Conservation (phyloP, 2,797 vertebrate genomes). For the Gymnoscopelus braueri region DNA sequence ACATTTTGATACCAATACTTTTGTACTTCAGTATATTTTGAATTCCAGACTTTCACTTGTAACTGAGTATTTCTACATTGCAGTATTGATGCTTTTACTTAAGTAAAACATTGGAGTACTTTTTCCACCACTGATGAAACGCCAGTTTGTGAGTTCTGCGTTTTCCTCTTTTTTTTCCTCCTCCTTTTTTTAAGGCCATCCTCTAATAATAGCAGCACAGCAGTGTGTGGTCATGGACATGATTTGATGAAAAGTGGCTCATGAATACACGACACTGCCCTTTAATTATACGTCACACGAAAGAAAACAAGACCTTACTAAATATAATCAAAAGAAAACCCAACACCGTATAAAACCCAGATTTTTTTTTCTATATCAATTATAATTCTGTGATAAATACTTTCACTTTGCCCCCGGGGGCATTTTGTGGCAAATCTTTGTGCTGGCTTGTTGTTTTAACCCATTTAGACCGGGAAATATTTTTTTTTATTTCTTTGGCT, state of each 20-base stretch:
- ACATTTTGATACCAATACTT: too few species aligned
- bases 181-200: constrained; percentile 45
- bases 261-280: constrained; percentile 44
- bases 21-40: too few species aligned
- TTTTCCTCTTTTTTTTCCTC: not conserved
- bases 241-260: constrained; percentile 35
- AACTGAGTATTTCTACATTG: not conserved
- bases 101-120: too few species aligned
- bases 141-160: constrained; percentile 14
- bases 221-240: constrained; percentile 38
- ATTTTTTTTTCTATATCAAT: constrained; percentile 31
- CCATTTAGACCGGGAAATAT: too few species aligned
- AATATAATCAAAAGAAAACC: constrained; percentile 6
- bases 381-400: constrained; percentile 24
- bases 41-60: too few species aligned
- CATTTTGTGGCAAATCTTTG: constrained; percentile 32
- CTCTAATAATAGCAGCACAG: constrained; percentile 51
- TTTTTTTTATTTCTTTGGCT: too few species aligned
- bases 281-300: constrained; percentile 39
- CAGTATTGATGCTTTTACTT: not conserved
- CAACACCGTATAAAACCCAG: constrained; percentile 9
- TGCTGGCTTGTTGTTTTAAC: constrained; percentile 18
- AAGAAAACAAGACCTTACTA: constrained; percentile 17
- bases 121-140: constrained; percentile 7
- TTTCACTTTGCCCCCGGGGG: constrained; percentile 17